Evolutionary conservation across 1,140 invertebrate species (phyloP).

Genomic region (Anastatus disparis): DNA sequence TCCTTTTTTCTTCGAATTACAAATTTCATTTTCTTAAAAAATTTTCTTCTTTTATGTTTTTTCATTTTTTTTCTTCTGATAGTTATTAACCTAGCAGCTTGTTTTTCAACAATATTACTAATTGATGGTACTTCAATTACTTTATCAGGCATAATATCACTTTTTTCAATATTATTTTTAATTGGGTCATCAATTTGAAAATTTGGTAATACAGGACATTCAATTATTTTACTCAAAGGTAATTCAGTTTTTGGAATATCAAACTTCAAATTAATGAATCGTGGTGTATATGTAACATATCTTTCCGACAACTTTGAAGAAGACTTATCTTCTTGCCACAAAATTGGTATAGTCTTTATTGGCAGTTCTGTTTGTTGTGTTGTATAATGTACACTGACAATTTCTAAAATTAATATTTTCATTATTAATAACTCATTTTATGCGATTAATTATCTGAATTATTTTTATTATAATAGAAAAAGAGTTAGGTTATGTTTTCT

Average conservation of each 20-base stretch:
- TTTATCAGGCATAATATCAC: constrained; percentile 45
- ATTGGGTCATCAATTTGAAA: constrained; percentile 42
- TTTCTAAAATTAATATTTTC: too few species aligned
- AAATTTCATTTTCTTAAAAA: constrained; percentile 81
- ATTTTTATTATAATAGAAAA: too few species aligned
- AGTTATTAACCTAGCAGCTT: constrained; percentile 78
- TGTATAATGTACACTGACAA: too few species aligned
- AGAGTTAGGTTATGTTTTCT: too few species aligned
- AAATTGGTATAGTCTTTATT: too few species aligned
- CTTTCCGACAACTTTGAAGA: constrained; percentile 8
- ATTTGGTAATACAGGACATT: constrained; percentile 42
- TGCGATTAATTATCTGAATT: too few species aligned
- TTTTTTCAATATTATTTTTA: constrained; percentile 47
- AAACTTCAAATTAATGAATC: constrained; percentile 47
- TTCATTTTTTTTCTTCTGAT: constrained; percentile 87
- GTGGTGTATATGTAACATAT: constrained; percentile 45
- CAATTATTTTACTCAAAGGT: constrained; percentile 42
- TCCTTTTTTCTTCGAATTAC: constrained; percentile 77
- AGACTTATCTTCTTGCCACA: too few species aligned
- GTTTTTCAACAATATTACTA: constrained; percentile 66
- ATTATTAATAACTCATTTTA: too few species aligned
- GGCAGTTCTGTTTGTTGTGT: too few species aligned
- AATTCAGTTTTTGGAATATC: constrained; percentile 34
- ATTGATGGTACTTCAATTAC: constrained; percentile 53
- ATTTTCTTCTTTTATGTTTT: constrained; percentile 83